Conservation (phyloP, 2,888 invertebrate genomes). For the Cheilosia variabilis region DNA sequence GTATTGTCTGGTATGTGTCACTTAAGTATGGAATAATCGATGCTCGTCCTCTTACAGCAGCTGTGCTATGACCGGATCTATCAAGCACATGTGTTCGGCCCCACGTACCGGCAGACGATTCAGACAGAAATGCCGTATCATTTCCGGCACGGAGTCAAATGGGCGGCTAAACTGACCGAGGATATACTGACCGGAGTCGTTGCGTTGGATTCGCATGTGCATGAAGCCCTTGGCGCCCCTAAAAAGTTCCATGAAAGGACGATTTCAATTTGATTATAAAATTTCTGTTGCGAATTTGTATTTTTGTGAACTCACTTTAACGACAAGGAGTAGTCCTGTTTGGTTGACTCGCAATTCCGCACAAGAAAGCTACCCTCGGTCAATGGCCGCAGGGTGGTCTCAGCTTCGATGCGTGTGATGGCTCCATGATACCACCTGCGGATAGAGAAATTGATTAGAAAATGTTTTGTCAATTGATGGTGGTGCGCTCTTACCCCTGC, state of each 20-base stretch:
- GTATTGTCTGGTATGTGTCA: constrained; percentile 74
- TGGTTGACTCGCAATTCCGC: constrained; percentile 96
- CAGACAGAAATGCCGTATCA: constrained; percentile 96
- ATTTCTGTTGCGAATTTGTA: constrained; percentile 1
- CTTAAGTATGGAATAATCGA: constrained; percentile 63
- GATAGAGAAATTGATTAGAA: constrained; percentile 61
- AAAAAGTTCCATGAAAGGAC: constrained; percentile 67
- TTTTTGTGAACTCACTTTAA: constrained; percentile 90
- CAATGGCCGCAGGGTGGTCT: constrained; percentile 91
- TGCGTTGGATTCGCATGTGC: constrained; percentile 97
- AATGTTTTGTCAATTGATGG: constrained; percentile 18
- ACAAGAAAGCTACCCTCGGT: constrained; percentile 97
- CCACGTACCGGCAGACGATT: constrained; percentile 97
- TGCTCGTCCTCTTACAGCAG: constrained; percentile 85
- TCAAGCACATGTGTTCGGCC: constrained; percentile 97
- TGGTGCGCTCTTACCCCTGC: constrained; percentile 88
- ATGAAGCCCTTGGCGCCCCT: constrained; percentile 98
- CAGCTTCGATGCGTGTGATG: constrained; percentile 95
- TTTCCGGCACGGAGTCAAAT: constrained; percentile 96
- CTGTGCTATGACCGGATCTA: constrained; percentile 95
- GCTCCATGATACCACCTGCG: constrained; percentile 97
- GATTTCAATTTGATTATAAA: constrained; percentile 50
- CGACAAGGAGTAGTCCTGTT: constrained; percentile 96
- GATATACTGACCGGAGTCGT: constrained; percentile 91
- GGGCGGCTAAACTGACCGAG: constrained; percentile 97